Evolutionary conservation across 2,113 vertebrate species (phyloP).

Genomic region (Cnemophilus loriae): DNA sequence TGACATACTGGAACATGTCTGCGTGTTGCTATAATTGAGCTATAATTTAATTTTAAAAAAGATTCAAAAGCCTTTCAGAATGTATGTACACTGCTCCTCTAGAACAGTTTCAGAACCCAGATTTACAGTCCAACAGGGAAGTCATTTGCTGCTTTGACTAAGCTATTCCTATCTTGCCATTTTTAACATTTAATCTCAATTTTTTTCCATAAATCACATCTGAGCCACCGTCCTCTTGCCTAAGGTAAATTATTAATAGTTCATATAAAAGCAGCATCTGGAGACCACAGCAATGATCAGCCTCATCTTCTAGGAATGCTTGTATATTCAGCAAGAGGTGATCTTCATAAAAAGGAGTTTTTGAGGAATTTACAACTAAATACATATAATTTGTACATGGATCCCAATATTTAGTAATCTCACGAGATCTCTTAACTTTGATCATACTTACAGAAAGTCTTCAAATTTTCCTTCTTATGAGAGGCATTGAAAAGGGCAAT

Average conservation of each 20-base stretch:
- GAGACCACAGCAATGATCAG: background rate
- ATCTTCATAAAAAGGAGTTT: background rate
- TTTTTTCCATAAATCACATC: background rate
- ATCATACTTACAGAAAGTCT: background rate
- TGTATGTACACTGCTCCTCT: background rate
- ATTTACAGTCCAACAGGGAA: background rate
- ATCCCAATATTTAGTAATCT: background rate
- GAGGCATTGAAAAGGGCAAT: background rate
- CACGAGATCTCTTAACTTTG: background rate
- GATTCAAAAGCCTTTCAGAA: background rate
- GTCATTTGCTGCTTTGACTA: background rate
- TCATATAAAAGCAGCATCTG: background rate
- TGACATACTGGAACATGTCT: background rate
- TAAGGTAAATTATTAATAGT: background rate
- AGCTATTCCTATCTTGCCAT: background rate
- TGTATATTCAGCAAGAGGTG: background rate
- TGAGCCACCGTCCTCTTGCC: background rate
- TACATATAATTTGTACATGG: background rate
- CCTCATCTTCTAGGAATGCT: background rate
- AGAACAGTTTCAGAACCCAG: background rate
- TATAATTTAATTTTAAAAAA: background rate
- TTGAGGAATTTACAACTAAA: background rate
- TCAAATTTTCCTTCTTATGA: background rate
- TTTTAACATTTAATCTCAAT: background rate
- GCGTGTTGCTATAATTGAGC: background rate